A percentile compares a stretch with the other conserved stretches of the same genome.
These are phyloP conservation scores for Styela plicata DNA, from an alignment of 23 tunicate genomes.

Conservation along the genomic window DNA sequence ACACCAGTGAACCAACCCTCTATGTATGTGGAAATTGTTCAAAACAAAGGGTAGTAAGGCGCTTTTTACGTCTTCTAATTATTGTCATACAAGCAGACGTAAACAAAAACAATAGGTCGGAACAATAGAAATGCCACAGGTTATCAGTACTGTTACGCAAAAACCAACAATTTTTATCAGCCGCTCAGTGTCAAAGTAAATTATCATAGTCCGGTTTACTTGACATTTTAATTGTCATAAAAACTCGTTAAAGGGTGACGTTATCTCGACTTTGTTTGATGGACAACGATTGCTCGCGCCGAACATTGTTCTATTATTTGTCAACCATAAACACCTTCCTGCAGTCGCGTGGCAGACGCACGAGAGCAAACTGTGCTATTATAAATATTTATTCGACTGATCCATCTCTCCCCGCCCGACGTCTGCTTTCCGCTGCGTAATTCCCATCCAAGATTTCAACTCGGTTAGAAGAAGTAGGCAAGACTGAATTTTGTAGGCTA, in stretches of 20 bases:
- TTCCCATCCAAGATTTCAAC: background rate
- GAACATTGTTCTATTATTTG: background rate
- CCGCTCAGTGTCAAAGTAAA: background rate
- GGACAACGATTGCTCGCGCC: background rate
- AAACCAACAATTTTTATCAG: background rate
- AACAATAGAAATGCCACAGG: background rate
- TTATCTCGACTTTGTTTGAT: background rate
- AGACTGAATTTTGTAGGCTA: too few relatives aligned
- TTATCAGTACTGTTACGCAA: background rate
- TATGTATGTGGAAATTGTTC: background rate
- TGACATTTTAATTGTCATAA: background rate
- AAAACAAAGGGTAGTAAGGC: background rate
- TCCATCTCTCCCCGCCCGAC: background rate
- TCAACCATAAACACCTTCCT: background rate
- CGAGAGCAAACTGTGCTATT: background rate
- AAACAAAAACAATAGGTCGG: background rate
- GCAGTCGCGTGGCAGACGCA: conserved; percentile 1
- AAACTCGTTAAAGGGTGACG: background rate
- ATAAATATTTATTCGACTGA: background rate
- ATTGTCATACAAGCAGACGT: background rate
- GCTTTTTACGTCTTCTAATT: background rate
- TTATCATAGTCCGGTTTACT: background rate
- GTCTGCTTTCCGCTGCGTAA: background rate
- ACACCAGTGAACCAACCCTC: background rate
- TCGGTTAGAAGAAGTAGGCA: too few relatives aligned